phyloP scores from a whole-genome alignment of 2,113 vertebrate genomes.

The Cyanocitta stelleri region DNA sequence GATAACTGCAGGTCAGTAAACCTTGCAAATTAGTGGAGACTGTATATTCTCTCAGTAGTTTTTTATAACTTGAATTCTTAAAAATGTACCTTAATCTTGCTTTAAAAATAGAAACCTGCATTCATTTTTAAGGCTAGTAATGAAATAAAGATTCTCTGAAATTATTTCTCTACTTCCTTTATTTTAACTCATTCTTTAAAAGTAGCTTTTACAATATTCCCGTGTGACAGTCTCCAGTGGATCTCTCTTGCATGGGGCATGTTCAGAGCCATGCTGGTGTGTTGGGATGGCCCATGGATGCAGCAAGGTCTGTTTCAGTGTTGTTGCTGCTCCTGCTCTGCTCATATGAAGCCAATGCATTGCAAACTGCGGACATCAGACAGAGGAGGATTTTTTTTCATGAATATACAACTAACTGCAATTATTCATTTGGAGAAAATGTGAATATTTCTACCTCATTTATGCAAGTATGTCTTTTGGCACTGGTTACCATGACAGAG shows the following conservation, averaged over 20 bases:
- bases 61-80: neutral
- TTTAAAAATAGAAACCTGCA: neutral
- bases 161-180: neutral
- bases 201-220: neutral
- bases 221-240: neutral
- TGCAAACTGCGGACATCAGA: neutral
- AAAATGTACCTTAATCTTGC: neutral
- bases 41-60: neutral
- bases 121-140: neutral
- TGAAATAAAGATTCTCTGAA: neutral
- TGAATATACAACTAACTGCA: neutral
- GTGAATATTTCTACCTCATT: neutral
- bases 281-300: fast-evolving
- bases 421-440: neutral
- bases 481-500: neutral
- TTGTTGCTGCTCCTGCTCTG: neutral
- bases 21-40: neutral
- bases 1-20: neutral
- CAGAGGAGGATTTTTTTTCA: neutral
- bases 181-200: neutral
- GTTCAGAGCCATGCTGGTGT: fast-evolving
- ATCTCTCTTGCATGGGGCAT: fast-evolving
- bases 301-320: neutral
- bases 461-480: neutral
- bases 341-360: neutral